Evolutionary conservation across 2,888 invertebrate genomes (phyloP).

Genomic region (Onthophagus sagittarius): DNA sequence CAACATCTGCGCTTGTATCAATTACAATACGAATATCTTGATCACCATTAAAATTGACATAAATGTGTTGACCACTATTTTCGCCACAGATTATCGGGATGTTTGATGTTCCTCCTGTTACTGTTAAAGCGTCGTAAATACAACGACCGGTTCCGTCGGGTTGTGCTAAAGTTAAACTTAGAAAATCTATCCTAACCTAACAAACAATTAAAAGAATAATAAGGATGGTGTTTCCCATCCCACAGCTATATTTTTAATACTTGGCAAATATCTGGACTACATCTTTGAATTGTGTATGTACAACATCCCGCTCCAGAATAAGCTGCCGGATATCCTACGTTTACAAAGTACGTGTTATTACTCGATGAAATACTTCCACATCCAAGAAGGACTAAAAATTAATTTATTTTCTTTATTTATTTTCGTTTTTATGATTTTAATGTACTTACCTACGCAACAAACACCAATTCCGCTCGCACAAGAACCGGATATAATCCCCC

Average conservation of each 20-base stretch:
- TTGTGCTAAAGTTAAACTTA: conserved; percentile 67
- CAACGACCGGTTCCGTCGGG: conserved; percentile 73
- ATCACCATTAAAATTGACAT: conserved; percentile 68
- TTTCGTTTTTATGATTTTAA: no score
- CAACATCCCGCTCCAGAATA: conserved; percentile 68
- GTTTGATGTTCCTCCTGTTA: conserved; percentile 65
- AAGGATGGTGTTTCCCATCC: neutral
- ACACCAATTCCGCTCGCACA: conserved; percentile 70
- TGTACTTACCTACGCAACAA: conserved; percentile 75
- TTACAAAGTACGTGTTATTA: conserved; percentile 83
- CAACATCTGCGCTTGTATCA: conserved; percentile 57
- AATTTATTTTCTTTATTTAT: neutral
- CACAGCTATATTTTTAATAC: conserved; percentile 43
- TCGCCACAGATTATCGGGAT: conserved; percentile 79
- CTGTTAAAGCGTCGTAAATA: conserved; percentile 63
- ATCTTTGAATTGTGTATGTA: conserved; percentile 65
- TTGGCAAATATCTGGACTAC: conserved; percentile 67
- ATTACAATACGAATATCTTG: conserved; percentile 61
- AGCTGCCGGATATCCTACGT: conserved; percentile 69
- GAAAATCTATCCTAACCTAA: conserved; percentile 73
- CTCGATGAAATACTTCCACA: conserved; percentile 68
- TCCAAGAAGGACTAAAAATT: conserved; percentile 61
- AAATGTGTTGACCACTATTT: conserved; percentile 75
- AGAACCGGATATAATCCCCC: conserved; percentile 65
- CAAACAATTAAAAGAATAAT: conserved; percentile 31